Percentiles rank a stretch among this genome's conserved stretches.
phyloP scores from a whole-genome alignment of 53 echinoderm and acorn worm genomes.

The Zoroaster sp. region DNA sequence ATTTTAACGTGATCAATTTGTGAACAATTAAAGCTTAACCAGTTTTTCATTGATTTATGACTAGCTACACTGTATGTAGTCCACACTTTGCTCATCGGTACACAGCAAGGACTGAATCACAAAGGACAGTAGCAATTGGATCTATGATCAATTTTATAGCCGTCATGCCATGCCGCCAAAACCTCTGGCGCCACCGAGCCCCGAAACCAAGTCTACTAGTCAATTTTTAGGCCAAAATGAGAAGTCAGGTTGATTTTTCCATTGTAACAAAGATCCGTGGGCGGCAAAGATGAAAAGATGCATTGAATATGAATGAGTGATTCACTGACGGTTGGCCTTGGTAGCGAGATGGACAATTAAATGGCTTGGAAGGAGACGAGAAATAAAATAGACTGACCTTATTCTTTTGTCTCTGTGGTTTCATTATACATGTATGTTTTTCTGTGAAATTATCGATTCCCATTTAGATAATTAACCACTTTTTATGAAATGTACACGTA shows the following conservation, averaged over 20 bases:
- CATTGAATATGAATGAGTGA: neutral
- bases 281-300: neutral
- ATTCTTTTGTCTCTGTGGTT: neutral
- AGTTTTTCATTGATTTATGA: neutral
- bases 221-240: conserved; percentile 12
- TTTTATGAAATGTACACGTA: too few species aligned
- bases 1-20: neutral
- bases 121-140: conserved; percentile 10
- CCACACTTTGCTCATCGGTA: neutral
- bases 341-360: neutral
- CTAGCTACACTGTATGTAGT: neutral
- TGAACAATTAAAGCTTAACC: neutral
- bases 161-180: neutral
- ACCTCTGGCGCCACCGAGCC: neutral
- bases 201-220: neutral
- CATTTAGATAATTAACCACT: too few species aligned
- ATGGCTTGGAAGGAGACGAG: neutral
- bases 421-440: too few species aligned
- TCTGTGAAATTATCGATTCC: neutral
- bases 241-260: conserved; percentile 7
- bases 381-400: neutral
- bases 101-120: neutral
- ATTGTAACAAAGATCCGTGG: neutral
- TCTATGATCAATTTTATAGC: conserved; percentile 35
- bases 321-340: neutral